Conservation (phyloP, 2,888 invertebrate species). For the Chouioia cunea region DNA sequence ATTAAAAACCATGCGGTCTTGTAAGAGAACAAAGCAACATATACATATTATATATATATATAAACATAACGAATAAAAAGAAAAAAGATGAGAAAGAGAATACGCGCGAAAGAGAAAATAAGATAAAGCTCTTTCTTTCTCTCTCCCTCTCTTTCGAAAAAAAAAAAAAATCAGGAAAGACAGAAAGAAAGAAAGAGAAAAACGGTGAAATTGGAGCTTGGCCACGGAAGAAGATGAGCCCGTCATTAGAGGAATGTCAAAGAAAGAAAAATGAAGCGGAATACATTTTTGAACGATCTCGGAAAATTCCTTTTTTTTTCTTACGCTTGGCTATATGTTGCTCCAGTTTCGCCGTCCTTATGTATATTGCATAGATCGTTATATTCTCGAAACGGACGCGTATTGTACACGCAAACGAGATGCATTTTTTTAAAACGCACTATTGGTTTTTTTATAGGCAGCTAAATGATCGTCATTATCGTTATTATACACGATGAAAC, state of each 20-base stretch:
- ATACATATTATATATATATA: conserved; percentile 41
- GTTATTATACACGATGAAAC: too few species aligned
- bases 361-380: conserved; percentile 21
- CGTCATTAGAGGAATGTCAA: conserved; percentile 18
- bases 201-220: conserved; percentile 35
- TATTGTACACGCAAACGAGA: conserved; percentile 31
- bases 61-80: conserved; percentile 51
- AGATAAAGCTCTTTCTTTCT: conserved; percentile 26
- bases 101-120: conserved; percentile 30
- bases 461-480: conserved; percentile 49
- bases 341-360: conserved; percentile 32
- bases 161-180: conserved; percentile 9
- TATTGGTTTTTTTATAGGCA: conserved; percentile 61
- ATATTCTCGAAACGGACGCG: not conserved
- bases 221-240: conserved; percentile 11
- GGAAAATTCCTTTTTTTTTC: not conserved
- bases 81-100: conserved; percentile 31
- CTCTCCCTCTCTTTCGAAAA: conserved; percentile 5
- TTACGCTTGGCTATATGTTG: not conserved
- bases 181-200: not conserved
- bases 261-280: conserved; percentile 16
- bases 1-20: conserved; percentile 43
- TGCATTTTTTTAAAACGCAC: conserved; percentile 59
- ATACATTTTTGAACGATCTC: conserved; percentile 40
- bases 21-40: conserved; percentile 54